Conservation (phyloP, 1,140 invertebrate species). For the Charaxes varanes region DNA sequence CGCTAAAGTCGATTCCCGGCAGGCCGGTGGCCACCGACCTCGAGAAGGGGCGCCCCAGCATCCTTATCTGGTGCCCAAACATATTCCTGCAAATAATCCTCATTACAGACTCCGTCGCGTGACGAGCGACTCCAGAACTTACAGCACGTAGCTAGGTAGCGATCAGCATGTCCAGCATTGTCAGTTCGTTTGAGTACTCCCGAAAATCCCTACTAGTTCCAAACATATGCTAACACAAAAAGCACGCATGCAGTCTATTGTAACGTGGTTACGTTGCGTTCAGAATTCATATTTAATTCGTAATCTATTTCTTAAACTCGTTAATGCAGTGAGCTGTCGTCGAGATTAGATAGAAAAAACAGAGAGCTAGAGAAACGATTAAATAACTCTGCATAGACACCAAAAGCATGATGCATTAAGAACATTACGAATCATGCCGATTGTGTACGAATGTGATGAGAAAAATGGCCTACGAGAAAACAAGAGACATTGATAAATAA, state of each 20-base stretch:
- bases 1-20: constrained; percentile 61
- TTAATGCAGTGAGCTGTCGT: neutral
- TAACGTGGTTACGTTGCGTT: constrained; percentile 15
- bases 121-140: constrained; percentile 33
- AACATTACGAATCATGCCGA: constrained; percentile 64
- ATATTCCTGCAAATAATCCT: constrained; percentile 53
- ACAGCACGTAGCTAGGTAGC: constrained; percentile 54
- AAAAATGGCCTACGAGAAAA: constrained; percentile 39
- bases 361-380: constrained; percentile 28
- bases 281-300: no score
- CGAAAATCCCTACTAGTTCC: constrained; percentile 44
- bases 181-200: constrained; percentile 25
- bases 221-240: constrained; percentile 59
- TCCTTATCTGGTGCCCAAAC: constrained; percentile 68
- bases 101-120: constrained; percentile 14
- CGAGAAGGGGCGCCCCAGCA: constrained; percentile 66
- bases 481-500: constrained; percentile 30
- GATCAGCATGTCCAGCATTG: constrained; percentile 31
- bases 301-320: no score
- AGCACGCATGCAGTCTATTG: constrained; percentile 56
- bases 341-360: neutral
- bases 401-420: constrained; percentile 72
- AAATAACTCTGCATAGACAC: constrained; percentile 60
- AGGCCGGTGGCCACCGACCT: constrained; percentile 64
- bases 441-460: constrained; percentile 47